Base-by-base conservation (phyloP, 1,140 invertebrate species). In the Papilio glaucus region DNA sequence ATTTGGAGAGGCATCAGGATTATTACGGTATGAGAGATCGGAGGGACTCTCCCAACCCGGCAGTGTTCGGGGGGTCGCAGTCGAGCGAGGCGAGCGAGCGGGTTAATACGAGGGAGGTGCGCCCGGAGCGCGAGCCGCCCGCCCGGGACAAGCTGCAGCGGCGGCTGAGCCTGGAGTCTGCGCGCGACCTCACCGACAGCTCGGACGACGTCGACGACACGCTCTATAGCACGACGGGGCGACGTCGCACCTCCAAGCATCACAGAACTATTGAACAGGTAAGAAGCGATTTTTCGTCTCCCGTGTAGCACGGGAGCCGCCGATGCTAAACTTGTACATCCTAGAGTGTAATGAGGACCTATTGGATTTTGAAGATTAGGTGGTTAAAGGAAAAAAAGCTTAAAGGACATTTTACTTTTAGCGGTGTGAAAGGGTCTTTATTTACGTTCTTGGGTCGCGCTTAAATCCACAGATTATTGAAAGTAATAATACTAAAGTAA, bases 81-180 rank as follows among this genome's bases (percentile, higher is more conserved):
- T 87, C 89, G 57, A 84, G 90, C 77, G 89, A 90, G 75, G 85
- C 88, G 18, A 90, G 86, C 63, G 90, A 90, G 72, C 78, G 87
- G 4, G 82, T 77, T 12, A 68, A 29, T 41, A 29, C 18, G 15
- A 15, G 63, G 3, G 77, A 73, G 10, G 80, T 80, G 24, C 79
- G 87, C 29, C 71, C n/a, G 12, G 85, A 89, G 70, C 74, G 86
- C 21, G 85, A 88, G 41, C 42, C 71, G 13, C 63, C 79, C 0
- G 79, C 61, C 4, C 77, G 89, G 7, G 91, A 93, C 53, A 91
- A 91, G 63, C 75, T 91, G 68, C 94, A 96, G 78, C 87, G 96
- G 63, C 91, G 96, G 18, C 88, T 96, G 37, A 96, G 96, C 24
- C 81, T 96, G n/a, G 96, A 96, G 79, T 96, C 96, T 1, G 95